phyloP scores from a whole-genome alignment of 1,140 invertebrate species.

The Drosophila nigromelanica region DNA sequence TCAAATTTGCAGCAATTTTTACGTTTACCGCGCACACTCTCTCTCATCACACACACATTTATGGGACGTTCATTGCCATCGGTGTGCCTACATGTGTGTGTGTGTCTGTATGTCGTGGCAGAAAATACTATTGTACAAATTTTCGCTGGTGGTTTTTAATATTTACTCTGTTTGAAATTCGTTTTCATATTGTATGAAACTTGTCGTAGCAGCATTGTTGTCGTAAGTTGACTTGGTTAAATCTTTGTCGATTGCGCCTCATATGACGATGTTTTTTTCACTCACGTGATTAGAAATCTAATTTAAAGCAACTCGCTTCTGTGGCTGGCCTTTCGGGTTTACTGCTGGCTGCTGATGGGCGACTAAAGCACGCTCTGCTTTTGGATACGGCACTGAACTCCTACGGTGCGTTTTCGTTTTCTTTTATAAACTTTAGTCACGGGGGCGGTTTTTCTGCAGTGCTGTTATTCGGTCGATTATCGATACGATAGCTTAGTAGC shows the following conservation, averaged over 20 bases:
- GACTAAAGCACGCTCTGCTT: conserved; percentile 58
- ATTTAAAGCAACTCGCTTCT: conserved; percentile 77
- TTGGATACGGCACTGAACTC: conserved; percentile 70
- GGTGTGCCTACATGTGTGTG: conserved; percentile 33
- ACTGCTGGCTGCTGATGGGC: conserved; percentile 70
- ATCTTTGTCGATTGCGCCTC: conserved; percentile 38
- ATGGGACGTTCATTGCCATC: conserved; percentile 50
- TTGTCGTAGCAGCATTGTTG: conserved; percentile 55
- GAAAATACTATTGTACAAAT: conserved; percentile 58
- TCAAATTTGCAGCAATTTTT: conserved; percentile 29
- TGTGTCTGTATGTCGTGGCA: conserved; percentile 70
- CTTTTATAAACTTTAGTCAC: conserved; percentile 82
- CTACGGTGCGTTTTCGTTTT: conserved; percentile 46
- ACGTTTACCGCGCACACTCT: conserved; percentile 26
- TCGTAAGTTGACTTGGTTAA: conserved; percentile 11
- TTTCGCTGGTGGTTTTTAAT: conserved; percentile 24
- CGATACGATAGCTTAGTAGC: not conserved
- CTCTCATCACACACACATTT: conserved; percentile 21
- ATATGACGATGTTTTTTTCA: conserved; percentile 63
- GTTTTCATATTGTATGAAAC: conserved; percentile 16
- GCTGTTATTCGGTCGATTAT: conserved; percentile 14
- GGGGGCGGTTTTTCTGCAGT: conserved; percentile 51
- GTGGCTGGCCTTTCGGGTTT: conserved; percentile 74
- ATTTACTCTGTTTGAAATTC: conserved; percentile 21
- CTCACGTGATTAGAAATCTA: conserved; percentile 81